phyloP scores from a whole-genome alignment of 2,113 vertebrate species.

The Pholis gunnellus region DNA sequence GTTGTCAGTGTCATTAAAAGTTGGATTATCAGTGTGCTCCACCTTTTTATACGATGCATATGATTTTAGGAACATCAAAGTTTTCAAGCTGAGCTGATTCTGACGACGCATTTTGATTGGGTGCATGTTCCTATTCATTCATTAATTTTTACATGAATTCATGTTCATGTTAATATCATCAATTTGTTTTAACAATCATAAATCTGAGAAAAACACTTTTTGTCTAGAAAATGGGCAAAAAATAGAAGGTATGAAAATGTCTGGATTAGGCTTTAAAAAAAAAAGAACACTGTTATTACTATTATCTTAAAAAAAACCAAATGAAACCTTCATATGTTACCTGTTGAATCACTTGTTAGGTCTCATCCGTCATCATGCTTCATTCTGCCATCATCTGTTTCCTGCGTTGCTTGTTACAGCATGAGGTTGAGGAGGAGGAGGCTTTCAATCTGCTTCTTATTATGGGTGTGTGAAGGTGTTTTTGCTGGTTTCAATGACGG shows the following conservation, averaged over 20 bases:
- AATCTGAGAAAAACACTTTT: not conserved
- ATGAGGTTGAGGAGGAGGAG: not conserved
- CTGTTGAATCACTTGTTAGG: conserved; percentile 8
- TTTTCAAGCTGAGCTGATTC: not conserved
- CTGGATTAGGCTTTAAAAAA: not conserved
- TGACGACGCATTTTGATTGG: not conserved
- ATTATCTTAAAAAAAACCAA: not conserved
- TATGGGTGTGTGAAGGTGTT: conserved; percentile 12
- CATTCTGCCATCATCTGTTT: not conserved
- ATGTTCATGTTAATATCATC: not conserved
- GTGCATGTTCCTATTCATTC: conserved; percentile 13
- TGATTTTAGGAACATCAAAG: not conserved
- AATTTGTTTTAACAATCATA: not conserved
- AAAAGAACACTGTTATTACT: not conserved
- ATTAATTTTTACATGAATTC: not conserved
- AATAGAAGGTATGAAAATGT: not conserved
- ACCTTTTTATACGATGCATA: not conserved
- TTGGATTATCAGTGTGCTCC: conserved; percentile 23
- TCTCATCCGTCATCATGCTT: conserved; percentile 11
- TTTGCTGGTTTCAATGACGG: not conserved
- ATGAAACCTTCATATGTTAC: not conserved
- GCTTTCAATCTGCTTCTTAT: conserved; percentile 3
- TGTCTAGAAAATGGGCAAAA: not conserved
- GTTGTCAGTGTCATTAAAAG: conserved; percentile 15
- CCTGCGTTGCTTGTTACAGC: not conserved